A percentile compares a stretch with the other conserved stretches of the same genome.
phyloP scores from a whole-genome alignment of 2,113 vertebrate genomes.

The Nycticebus coucang region DNA sequence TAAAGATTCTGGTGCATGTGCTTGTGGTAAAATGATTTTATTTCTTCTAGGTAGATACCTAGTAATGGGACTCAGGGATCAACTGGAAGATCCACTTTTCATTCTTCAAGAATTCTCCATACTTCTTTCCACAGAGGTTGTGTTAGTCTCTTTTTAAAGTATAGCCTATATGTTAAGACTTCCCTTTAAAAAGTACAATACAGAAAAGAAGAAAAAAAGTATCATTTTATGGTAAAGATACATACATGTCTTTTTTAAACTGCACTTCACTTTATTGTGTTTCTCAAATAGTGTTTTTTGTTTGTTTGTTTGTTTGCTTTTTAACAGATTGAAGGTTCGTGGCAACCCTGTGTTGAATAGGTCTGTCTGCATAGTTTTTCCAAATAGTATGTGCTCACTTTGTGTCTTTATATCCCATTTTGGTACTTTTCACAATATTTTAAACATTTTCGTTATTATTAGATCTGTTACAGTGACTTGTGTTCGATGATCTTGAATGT shows the following conservation, averaged over 20 bases:
- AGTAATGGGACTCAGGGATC: too few species aligned
- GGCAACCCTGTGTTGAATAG: neutral
- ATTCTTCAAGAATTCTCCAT: too few species aligned
- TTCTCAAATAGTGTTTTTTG: neutral
- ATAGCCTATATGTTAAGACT: neutral
- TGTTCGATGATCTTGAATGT: neutral
- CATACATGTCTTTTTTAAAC: neutral
- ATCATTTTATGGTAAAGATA: neutral
- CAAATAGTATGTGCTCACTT: neutral
- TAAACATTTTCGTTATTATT: neutral
- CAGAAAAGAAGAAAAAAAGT: neutral
- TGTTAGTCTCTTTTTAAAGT: neutral
- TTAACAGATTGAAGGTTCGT: neutral
- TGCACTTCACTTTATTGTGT: neutral
- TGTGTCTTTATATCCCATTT: neutral
- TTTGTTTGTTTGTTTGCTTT: neutral
- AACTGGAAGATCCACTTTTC: too few species aligned
- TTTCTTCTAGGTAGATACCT: too few species aligned
- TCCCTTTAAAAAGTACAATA: neutral
- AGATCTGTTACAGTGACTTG: neutral
- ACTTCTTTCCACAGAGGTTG: too few species aligned
- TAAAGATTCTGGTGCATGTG: too few species aligned
- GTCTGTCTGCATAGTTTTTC: neutral
- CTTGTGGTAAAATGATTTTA: too few species aligned
- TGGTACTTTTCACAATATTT: neutral